Evolutionary conservation across 2,888 invertebrate species (phyloP), one percentile per base, ranked within the genome.

Genomic region (Imbricaverruca yamaguchii): DNA sequence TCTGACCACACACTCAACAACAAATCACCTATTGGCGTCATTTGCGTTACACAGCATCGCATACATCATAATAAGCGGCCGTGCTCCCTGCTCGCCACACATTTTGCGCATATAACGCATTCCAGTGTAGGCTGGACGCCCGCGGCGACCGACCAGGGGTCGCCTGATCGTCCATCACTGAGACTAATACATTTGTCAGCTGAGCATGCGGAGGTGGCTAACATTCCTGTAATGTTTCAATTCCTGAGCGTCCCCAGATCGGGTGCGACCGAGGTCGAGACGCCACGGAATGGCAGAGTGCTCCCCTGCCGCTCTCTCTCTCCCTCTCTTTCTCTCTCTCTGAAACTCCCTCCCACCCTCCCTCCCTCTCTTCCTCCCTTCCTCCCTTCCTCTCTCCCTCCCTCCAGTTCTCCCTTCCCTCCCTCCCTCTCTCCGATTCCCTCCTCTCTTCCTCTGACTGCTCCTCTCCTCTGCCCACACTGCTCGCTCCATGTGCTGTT

Each of bases 41-140:
- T 67, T 67, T 12, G 67, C 67, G 67, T 23, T 67, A 67, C 67
- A 67, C 23, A 67, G 67, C 67, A 67, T 25, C 23, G 10, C 67
- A 81, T 80, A n/a, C 63, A 81, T 59, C 67, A 77, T 77, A 79
- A 82, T 65, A 81, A 81, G 55, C 96, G 95, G 94, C 97, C 97
- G 0, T 96, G 97, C 2, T 97, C 97, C 97, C 95, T 98, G 81
- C 98, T 95, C 88, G 97, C 97, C 89, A 98, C 97, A 8, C 91
- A 98, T 87, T 98, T 97, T 88, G 89, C 89, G 53, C 90, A 90
- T 85, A 85, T 90, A 83, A 90, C 90, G 2, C 89, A 89, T 39
- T 88, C 89, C 83, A 90, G 90, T 89, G 25, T 23, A 21, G 25
- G 23, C 53, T 57, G 13, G 12, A 39, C 39, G 56, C 79, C 79